Evolutionary conservation across 1,140 invertebrate species (phyloP), one percentile per base, ranked within the genome.

Genomic region (Aphis gossypii): DNA sequence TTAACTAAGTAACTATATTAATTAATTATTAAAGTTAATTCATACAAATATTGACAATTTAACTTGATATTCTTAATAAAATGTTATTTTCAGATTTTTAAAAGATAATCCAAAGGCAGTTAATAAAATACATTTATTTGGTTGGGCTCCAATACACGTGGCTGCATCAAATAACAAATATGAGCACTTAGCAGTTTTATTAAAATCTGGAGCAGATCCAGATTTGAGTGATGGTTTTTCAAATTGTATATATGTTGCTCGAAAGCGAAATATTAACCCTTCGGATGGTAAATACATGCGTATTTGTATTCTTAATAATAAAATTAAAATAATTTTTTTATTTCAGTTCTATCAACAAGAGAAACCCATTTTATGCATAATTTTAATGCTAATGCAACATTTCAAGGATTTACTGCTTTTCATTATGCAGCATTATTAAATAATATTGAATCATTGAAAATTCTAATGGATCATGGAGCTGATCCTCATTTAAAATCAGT

Each of bases 391-490:
- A 96, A 96, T 94, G 97, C 97, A 0, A 97, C 96, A 21, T 99
- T 98, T 95, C 96, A 97, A 94, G 98, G 98, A 38, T 98, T 98
- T 95, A 99, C 98, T 91, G 96, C 98, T 84, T 96, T 99, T 83
- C 98, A 99, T 95, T 99, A 99, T 96, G 98, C 98, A 35, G 97
- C 97, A 83, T 95, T 99, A 54, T 96, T 96, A 25, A 97, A 98
- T 95, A 97, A 97, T 94, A 94, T 96, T 41, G 96, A 96, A 35
- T 96, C 97, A 89, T 96, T 97, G 1, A 95, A 95, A 94, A 95
- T 96, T 51, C 95, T 97, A 86, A 95, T 97, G n/a, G 96, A 97
- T 51, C 95, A 95, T 94, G 97, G 97, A 93, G 97, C 97, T 38
- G 96, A 97, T 96, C 97, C 97, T n/a, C 96, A 96, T 23, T 95